phyloP scores from a whole-genome alignment of 1,140 invertebrate species.

The Drosophila busckii region DNA sequence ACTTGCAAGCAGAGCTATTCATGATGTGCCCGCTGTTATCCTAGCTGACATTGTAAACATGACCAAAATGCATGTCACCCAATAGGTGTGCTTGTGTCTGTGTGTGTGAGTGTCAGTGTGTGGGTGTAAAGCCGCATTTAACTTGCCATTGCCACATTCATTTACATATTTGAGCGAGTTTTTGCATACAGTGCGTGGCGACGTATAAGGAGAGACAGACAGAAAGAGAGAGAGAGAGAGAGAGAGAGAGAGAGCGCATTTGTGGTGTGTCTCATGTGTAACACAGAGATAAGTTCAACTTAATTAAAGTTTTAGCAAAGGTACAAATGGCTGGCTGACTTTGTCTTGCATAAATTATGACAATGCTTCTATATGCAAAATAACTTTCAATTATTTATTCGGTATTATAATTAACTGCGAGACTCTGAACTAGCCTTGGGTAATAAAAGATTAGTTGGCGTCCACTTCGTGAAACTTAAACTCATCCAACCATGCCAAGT shows the following conservation, averaged over 20 bases:
- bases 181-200: conserved; percentile 31
- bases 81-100: conserved; percentile 37
- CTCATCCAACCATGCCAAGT: conserved; percentile 1
- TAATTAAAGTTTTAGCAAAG: conserved; percentile 68
- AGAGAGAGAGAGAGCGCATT: neutral
- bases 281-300: conserved; percentile 69
- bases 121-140: conserved; percentile 65
- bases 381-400: conserved; percentile 32
- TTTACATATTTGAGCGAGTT: conserved; percentile 68
- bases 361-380: conserved; percentile 32
- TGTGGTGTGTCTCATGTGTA: conserved; percentile 58
- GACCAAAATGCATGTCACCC: conserved; percentile 70
- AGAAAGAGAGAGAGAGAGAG: neutral
- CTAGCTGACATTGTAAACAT: conserved; percentile 74
- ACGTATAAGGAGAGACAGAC: too few relatives aligned
- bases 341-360: conserved; percentile 59
- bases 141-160: conserved; percentile 61
- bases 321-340: conserved; percentile 51
- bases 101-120: conserved; percentile 1
- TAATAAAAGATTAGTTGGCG: too few relatives aligned
- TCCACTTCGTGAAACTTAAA: too few relatives aligned
- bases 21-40: conserved; percentile 50
- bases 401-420: conserved; percentile 23
- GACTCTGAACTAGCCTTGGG: too few relatives aligned
- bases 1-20: conserved; percentile 31